Evolutionary conservation across 2,888 invertebrate genomes (phyloP), one percentile per base, ranked within the genome.

Genomic region (Aspidiotus destructor): DNA sequence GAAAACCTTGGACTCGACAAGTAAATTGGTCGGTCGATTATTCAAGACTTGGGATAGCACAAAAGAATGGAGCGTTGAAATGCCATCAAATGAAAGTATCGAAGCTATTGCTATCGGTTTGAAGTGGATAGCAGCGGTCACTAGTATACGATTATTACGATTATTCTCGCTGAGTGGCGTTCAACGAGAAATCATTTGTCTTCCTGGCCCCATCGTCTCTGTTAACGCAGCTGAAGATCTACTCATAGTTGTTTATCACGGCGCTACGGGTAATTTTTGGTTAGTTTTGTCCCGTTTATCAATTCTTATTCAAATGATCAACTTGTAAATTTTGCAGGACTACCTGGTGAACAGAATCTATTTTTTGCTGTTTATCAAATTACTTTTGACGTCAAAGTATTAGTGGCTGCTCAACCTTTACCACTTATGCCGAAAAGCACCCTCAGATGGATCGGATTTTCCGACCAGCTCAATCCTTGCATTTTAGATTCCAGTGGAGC

Each of bases 111-210:
- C 87, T 0, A 84, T 88, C 64, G 86, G 86, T 7, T 80, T 80
- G 15, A 85, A 82, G n/a, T 82, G 93, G 74, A 83, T 95, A 41
- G 94, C 89, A 0, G 85, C 86, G 68, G 89, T 87, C 2, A 93
- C 93, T 0, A 84, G 82, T 73, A 82, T 82, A 68, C 81, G 91
- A 28, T 83, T 87, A 73, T 77, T 98, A 62, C 80, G 96, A n/a
- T 78, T 97, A 7, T 95, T 88, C 77, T 88, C 89, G 7, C 80
- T 89, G 11, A 85, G 87, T 78, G 98, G 98, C 60, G 86, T 90
- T 0, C 97, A 98, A 79, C 83, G 87, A 74, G 88, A 89, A 74
- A 78, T 88, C 9, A 78, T 92, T 64, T 82, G 84, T 1, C 76
- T 90, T 62, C 86, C 89, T 0, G 92, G 92, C 0, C 84, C 86